Evolutionary conservation across 2,113 vertebrate species (phyloP), one percentile per base, ranked within the genome.

Genomic region (Corydoras maculifer): DNA sequence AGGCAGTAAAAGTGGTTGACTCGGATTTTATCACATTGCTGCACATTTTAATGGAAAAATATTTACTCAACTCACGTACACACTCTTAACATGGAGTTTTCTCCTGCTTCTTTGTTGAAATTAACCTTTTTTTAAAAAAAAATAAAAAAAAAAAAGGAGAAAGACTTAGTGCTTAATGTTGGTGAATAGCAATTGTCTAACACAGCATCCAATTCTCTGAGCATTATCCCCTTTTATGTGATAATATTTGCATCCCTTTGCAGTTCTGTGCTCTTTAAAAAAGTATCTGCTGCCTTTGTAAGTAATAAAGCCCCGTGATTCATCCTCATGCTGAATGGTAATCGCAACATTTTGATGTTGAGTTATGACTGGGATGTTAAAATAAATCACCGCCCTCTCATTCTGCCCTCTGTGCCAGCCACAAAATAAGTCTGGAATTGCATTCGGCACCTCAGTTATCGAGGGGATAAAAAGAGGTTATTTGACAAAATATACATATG

Each of bases 371-470:
- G 49, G 67, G 74, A 73, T 73, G 70, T 65, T 73, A 58, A 69
- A 79, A 75, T 76, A 76, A 75, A 79, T 76, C 77, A 76, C 35
- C 64, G 10, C 50, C 35, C 62, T 58, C 62, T 66, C 62, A 73
- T 72, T 76, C 51, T 65, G 58, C 58, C 74, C 77, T 79, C 77
- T 70, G 65, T 51, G 54, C 62, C 74, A 70, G 68, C 74, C 18
- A 69, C 66, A 70, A 67, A 79, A 79, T 76, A 66, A 79, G 77
- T 63, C 66, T 76, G 77, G 65, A 72, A 79, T 76, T 79, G 74
- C 62, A 43, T 76, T 75, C 70, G 60, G 55, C 65, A 58, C 73
- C 70, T 69, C 69, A 30, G 65, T 48, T 65, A 75, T 74, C 60
- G 51, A 69, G 61, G 73, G 65, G 73, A 62, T 68, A 43, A 65